A percentile compares a stretch with the other conserved stretches of the same genome.
These are phyloP conservation scores for Drosophila pruinosa DNA, from an alignment of 1,140 invertebrate species.

Conservation along the genomic window DNA sequence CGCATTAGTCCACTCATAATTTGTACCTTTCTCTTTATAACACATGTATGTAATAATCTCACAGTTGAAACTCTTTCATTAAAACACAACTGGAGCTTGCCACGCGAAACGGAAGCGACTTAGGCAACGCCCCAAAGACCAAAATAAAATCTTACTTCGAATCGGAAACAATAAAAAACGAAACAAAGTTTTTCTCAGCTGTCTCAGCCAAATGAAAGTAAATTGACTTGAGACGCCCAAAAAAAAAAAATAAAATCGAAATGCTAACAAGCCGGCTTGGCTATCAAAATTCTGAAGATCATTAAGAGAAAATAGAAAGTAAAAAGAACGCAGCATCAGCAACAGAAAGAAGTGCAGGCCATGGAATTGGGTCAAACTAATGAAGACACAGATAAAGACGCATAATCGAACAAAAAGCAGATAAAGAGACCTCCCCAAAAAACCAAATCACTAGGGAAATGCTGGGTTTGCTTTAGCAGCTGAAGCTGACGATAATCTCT, in stretches of 20 bases:
- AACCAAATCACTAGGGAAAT: not conserved
- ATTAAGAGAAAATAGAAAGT: slow-evolving; percentile 73
- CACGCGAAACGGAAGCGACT: slow-evolving; percentile 48
- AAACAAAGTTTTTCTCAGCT: slow-evolving; percentile 27
- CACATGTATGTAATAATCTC: not conserved
- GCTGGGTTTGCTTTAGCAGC: slow-evolving; percentile 1
- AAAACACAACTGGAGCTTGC: not conserved
- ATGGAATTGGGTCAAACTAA: slow-evolving; percentile 70
- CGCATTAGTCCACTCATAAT: not conserved
- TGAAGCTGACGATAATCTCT: slow-evolving; percentile 61
- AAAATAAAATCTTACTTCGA: slow-evolving; percentile 17
- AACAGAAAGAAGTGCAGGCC: slow-evolving; percentile 2
- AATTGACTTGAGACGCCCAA: slow-evolving; percentile 48
- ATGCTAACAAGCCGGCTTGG: slow-evolving; percentile 28
- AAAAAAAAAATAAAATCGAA: slow-evolving; percentile 42
- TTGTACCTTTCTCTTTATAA: slow-evolving; percentile 17
- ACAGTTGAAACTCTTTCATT: slow-evolving; percentile 13
- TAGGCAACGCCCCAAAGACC: slow-evolving; percentile 31
- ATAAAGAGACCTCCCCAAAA: slow-evolving; percentile 6
- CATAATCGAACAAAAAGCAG: slow-evolving; percentile 54
- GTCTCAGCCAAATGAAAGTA: slow-evolving; percentile 60
- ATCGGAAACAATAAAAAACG: slow-evolving; percentile 31
- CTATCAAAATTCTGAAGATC: slow-evolving; percentile 50
- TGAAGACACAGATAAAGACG: slow-evolving; percentile 72
- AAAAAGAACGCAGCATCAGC: slow-evolving; percentile 50